These are phyloP conservation scores for Holacanthella duospinosa DNA, from an alignment of 2,888 invertebrate species.

Conservation along the genomic window DNA sequence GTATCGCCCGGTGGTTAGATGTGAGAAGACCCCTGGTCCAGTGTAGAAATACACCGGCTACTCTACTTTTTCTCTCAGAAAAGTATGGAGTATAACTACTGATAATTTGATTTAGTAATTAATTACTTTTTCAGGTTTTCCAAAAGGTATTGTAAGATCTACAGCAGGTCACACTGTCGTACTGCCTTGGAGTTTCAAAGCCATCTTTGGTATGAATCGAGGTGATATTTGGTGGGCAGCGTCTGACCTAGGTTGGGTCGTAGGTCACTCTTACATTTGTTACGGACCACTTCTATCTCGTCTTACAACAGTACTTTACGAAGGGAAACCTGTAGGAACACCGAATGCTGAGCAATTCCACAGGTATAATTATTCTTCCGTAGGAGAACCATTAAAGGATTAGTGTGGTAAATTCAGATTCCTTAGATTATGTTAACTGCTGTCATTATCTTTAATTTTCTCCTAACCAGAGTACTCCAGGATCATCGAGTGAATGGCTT, in stretches of 20 bases:
- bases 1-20: too few species aligned
- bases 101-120: too few species aligned
- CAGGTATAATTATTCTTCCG: constrained; percentile 49
- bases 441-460: not conserved
- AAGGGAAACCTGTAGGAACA: constrained; percentile 90
- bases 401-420: constrained; percentile 7
- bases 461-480: constrained; percentile 59
- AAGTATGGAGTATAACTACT: constrained; percentile 8
- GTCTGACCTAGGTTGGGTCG: constrained; percentile 84
- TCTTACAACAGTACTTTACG: constrained; percentile 69
- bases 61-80: not conserved
- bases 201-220: constrained; percentile 64
- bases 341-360: constrained; percentile 88
- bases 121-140: constrained; percentile 45
- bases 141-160: constrained; percentile 75
- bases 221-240: constrained; percentile 85
- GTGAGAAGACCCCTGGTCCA: too few species aligned
- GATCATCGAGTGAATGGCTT: constrained; percentile 74
- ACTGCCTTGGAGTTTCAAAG: constrained; percentile 71
- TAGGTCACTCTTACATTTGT: constrained; percentile 88
- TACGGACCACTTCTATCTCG: constrained; percentile 78
- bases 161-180: constrained; percentile 79
- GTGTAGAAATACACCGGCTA: too few species aligned
- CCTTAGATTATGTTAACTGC: not conserved
- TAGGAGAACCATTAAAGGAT: not conserved